These are phyloP conservation scores for Ophioninae sp. DNA, from an alignment of 2,888 invertebrate genomes.

Conservation along the genomic window DNA sequence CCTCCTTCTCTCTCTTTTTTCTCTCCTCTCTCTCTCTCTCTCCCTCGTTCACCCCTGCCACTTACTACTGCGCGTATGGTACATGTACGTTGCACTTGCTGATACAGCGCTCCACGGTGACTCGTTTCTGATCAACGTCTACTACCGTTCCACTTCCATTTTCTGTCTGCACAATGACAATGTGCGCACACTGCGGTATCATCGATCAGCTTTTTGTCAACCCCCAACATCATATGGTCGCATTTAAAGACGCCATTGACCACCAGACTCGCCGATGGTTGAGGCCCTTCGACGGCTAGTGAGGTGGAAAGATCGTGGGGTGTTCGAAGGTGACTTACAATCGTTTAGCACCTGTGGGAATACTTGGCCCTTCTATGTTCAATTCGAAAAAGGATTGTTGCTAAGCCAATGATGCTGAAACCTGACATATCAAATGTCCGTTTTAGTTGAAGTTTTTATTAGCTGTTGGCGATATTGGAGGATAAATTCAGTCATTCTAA, in stretches of 20 bases:
- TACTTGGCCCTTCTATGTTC: neutral
- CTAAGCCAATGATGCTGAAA: neutral
- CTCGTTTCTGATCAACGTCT: constrained; percentile 40
- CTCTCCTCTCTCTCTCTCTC: neutral
- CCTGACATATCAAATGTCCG: no score
- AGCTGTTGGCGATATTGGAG: no score
- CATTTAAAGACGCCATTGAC: constrained; percentile 75
- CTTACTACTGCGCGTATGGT: constrained; percentile 43
- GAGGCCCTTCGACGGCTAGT: constrained; percentile 41
- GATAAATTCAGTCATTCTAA: no score
- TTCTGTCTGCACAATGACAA: constrained; percentile 5
- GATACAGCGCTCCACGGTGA: constrained; percentile 49
- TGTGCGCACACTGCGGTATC: constrained; percentile 51
- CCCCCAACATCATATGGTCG: constrained; percentile 76
- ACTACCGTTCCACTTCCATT: neutral
- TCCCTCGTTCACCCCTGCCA: constrained; percentile 35
- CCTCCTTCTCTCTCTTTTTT: constrained; percentile 21
- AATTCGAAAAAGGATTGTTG: neutral
- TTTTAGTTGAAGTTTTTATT: no score
- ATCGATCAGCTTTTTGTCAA: constrained; percentile 71
- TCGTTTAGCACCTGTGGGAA: neutral
- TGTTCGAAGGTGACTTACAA: neutral
- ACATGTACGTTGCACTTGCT: constrained; percentile 60
- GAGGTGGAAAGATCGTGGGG: constrained; percentile 21
- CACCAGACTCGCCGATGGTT: constrained; percentile 64